Conservation (phyloP, 2,888 invertebrate species). For the Calliphora vomitoria region DNA sequence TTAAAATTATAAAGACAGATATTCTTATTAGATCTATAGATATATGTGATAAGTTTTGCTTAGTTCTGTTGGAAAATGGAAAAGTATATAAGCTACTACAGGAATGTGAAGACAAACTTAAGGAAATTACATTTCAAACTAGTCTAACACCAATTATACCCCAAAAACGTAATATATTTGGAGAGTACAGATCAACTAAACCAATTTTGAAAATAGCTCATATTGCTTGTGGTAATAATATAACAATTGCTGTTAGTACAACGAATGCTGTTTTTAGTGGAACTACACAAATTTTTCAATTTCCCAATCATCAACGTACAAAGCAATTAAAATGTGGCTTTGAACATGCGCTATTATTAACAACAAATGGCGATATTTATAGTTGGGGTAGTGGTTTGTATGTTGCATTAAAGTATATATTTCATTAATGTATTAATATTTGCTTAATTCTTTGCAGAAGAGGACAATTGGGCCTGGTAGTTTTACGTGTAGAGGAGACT, state of each 20-base stretch:
- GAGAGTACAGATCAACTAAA: constrained; percentile 52
- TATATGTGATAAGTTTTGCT: constrained; percentile 79
- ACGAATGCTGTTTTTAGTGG: constrained; percentile 87
- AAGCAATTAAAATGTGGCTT: constrained; percentile 90
- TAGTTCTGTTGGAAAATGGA: constrained; percentile 80
- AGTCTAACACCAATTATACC: constrained; percentile 33
- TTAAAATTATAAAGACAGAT: constrained; percentile 75
- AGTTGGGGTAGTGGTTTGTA: constrained; percentile 94
- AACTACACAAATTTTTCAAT: constrained; percentile 86
- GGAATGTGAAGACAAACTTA: constrained; percentile 71
- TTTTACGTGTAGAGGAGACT: constrained; percentile 85
- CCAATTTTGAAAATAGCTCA: constrained; percentile 81
- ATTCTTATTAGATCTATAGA: constrained; percentile 77
- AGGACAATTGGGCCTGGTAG: constrained; percentile 94
- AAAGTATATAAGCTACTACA: constrained; percentile 78
- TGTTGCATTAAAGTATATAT: constrained; percentile 66
- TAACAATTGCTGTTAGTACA: constrained; percentile 85
- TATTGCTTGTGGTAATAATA: constrained; percentile 85
- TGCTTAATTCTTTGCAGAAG: constrained; percentile 87
- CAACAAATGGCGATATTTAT: constrained; percentile 90
- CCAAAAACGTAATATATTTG: constrained; percentile 79
- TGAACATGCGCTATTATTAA: constrained; percentile 91
- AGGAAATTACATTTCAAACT: constrained; percentile 76
- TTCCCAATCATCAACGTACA: constrained; percentile 86
- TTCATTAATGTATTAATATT: background rate